These are phyloP conservation scores for Adelosebastes latens DNA, from an alignment of 2,797 vertebrate genomes.

Conservation along the genomic window DNA sequence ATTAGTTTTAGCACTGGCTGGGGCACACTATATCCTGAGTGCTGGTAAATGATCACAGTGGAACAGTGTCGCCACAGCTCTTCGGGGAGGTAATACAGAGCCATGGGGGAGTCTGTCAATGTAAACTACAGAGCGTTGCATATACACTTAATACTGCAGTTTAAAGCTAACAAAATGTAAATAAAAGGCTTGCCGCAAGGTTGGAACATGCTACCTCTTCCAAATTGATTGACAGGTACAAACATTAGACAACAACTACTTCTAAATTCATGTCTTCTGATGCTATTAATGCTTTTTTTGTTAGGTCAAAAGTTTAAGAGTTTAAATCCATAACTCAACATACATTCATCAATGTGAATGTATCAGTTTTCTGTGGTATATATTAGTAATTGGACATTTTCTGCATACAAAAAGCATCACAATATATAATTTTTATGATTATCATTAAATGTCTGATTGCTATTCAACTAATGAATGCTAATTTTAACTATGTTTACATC, in stretches of 20 bases:
- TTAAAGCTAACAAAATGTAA: constrained; percentile 17
- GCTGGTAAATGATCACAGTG: constrained; percentile 60
- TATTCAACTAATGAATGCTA: not conserved
- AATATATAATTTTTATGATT: not conserved
- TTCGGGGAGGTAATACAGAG: constrained; percentile 23
- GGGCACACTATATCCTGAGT: constrained; percentile 26
- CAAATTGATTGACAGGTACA: not conserved
- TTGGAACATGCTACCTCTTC: not conserved
- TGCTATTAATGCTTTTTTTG: not conserved
- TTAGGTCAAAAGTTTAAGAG: no score
- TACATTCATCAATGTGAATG: not conserved
- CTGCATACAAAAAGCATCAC: not conserved
- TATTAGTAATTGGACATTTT: not conserved
- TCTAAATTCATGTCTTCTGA: not conserved
- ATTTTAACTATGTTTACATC: not conserved
- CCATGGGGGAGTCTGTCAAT: constrained; percentile 7
- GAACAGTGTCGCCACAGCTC: constrained; percentile 34
- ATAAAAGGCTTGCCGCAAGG: not conserved
- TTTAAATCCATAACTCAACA: not conserved
- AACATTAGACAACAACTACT: not conserved
- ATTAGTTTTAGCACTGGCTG: constrained; percentile 52
- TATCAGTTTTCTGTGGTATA: not conserved
- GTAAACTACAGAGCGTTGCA: not conserved
- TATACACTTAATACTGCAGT: not conserved
- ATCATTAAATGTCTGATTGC: not conserved